These are phyloP conservation scores for Apis florea DNA, from an alignment of 1,140 invertebrate genomes.

Conservation along the genomic window DNA sequence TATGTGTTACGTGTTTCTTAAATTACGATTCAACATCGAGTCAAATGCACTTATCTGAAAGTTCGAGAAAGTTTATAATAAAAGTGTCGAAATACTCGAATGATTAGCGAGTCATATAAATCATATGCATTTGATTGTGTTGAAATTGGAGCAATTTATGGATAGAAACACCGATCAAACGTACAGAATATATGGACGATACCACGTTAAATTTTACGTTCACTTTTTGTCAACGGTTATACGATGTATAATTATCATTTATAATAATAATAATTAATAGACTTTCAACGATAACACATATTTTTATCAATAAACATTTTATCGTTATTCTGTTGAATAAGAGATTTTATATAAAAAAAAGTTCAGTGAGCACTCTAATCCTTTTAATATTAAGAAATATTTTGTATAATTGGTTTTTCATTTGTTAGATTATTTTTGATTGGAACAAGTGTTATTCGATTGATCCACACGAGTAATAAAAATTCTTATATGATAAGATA, in stretches of 20 bases:
- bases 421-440: neutral
- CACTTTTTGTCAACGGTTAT: neutral
- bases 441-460: neutral
- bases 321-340: neutral
- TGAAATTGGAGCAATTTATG: conserved; percentile 9
- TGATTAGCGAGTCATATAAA: neutral
- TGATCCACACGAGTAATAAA: neutral
- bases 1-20: conserved; percentile 37
- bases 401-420: neutral
- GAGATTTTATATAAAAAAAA: neutral
- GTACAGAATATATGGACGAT: too few species aligned
- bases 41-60: conserved; percentile 21
- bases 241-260: neutral
- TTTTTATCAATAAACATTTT: neutral
- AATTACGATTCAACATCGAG: neutral
- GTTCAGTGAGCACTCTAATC: neutral
- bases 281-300: neutral
- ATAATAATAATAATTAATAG: neutral
- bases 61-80: conserved; percentile 3
- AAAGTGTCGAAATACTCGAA: conserved; percentile 19
- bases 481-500: neutral
- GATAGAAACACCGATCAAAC: neutral
- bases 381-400: neutral
- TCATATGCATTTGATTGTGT: neutral
- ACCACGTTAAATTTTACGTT: too few species aligned